Percentiles rank a stretch among this genome's conserved stretches.
These are phyloP conservation scores for Paramuricea clavata DNA, from an alignment of 92 coral and sea anemone genomes.

Conservation along the genomic window DNA sequence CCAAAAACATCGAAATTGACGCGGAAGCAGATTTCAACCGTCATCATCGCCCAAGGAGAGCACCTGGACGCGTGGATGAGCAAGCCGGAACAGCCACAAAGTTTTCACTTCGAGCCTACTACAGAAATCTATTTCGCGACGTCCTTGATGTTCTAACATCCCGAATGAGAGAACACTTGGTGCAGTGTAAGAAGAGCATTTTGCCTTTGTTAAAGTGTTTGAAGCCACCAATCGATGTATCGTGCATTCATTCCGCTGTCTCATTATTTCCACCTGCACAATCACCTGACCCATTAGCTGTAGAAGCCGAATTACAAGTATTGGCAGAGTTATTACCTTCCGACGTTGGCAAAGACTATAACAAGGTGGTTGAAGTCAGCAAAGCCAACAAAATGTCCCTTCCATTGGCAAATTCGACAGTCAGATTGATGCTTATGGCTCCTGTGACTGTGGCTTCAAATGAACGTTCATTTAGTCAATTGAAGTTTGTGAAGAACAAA, in stretches of 20 bases:
- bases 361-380: constrained; percentile 38
- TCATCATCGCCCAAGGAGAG: constrained; percentile 25
- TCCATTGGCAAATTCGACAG: constrained; percentile 14
- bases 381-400: constrained; percentile 25
- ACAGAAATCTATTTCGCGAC: constrained; percentile 26
- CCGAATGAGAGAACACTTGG: constrained; percentile 36
- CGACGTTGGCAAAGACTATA: not conserved
- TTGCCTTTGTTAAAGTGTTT: constrained; percentile 29
- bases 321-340: constrained; percentile 27
- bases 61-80: constrained; percentile 32
- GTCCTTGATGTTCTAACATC: constrained; percentile 33
- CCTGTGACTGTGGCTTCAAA: constrained; percentile 35
- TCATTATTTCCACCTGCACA: constrained; percentile 19
- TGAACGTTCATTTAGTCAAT: constrained; percentile 37
- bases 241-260: constrained; percentile 12
- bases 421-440: constrained; percentile 26
- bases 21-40: constrained; percentile 25
- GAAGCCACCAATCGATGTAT: constrained; percentile 11
- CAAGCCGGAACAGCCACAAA: constrained; percentile 17
- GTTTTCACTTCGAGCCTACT: not conserved
- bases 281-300: constrained; percentile 25
- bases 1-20: constrained; percentile 20
- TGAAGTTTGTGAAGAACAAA: constrained; percentile 4
- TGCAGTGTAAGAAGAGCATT: constrained; percentile 21
- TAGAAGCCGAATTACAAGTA: constrained; percentile 31